Conservation (phyloP, 92 coral and sea anemone species). For the Epizoanthus scotinus region DNA sequence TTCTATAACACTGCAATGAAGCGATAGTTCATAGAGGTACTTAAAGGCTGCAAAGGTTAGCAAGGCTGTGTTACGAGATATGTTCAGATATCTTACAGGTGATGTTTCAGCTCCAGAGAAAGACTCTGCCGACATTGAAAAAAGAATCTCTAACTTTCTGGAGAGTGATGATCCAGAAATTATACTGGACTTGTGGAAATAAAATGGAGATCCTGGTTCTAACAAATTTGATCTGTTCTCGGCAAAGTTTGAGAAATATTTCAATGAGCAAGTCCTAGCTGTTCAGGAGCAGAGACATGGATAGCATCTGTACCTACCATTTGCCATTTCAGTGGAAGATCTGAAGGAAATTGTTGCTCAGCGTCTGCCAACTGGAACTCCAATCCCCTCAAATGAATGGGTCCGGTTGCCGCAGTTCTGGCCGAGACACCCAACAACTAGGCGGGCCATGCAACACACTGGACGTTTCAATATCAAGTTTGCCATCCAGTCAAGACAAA, state of each 20-base stretch:
- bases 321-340: conserved; percentile 25
- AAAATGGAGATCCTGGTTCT: conserved; percentile 13
- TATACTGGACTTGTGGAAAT: conserved; percentile 2
- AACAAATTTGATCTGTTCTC: background rate
- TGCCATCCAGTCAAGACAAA: background rate
- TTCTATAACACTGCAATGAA: too few relatives aligned
- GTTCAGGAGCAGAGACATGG: conserved; percentile 22
- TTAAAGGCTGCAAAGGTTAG: too few relatives aligned
- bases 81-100: conserved; percentile 3
- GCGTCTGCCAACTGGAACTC: conserved; percentile 24
- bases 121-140: too few relatives aligned
- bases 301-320: conserved; percentile 21
- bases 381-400: conserved; percentile 15
- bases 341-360: background rate
- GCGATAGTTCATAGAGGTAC: too few relatives aligned
- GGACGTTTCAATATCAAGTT: conserved; percentile 5
- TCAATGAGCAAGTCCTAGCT: background rate
- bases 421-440: background rate
- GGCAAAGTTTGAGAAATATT: background rate
- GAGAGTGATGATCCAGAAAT: conserved; percentile 6
- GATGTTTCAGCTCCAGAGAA: too few relatives aligned
- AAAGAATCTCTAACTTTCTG: too few relatives aligned
- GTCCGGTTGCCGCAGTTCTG: conserved; percentile 14
- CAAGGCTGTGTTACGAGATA: conserved; percentile 4
- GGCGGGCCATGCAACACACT: background rate